These are phyloP conservation scores for Anadara kagoshimensis DNA, from an alignment of 1,140 invertebrate genomes.

Conservation along the genomic window DNA sequence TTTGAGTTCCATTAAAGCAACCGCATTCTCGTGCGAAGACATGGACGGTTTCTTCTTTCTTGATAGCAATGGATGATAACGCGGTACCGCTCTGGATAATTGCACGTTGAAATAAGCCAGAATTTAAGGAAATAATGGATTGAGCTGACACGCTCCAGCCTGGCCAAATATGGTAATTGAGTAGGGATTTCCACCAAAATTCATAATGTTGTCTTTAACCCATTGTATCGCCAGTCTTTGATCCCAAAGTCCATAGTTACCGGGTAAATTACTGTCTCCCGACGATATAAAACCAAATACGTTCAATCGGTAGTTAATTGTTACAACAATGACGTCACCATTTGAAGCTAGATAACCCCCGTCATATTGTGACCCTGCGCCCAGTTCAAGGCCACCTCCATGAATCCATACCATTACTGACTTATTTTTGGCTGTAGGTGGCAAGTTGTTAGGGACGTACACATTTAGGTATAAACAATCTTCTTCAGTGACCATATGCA, in stretches of 20 bases:
- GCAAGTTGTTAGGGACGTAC: slow-evolving; percentile 29
- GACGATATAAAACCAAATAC: slow-evolving; percentile 86
- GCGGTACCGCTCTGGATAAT: slow-evolving; percentile 44
- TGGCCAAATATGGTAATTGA: slow-evolving; percentile 97
- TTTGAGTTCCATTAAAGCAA: not conserved
- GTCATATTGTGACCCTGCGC: slow-evolving; percentile 93
- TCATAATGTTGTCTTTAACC: slow-evolving; percentile 88
- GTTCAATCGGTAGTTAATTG: slow-evolving; percentile 84
- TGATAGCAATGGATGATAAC: slow-evolving; percentile 24
- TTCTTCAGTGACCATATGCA: slow-evolving; percentile 5
- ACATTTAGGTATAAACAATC: slow-evolving; percentile 42
- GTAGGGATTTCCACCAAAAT: slow-evolving; percentile 94
- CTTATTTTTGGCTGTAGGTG: not conserved
- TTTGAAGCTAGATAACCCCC: slow-evolving; percentile 81
- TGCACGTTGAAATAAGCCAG: slow-evolving; percentile 39
- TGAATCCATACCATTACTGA: slow-evolving; percentile 66
- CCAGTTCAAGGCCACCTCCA: slow-evolving; percentile 92
- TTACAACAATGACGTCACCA: slow-evolving; percentile 87
- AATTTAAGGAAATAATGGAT: slow-evolving; percentile 22
- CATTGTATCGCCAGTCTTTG: slow-evolving; percentile 86
- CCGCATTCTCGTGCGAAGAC: not conserved
- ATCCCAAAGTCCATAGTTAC: slow-evolving; percentile 77
- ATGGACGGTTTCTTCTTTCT: slow-evolving; percentile 7
- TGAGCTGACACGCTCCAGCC: slow-evolving; percentile 93
- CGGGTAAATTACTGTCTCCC: slow-evolving; percentile 40